Base-by-base conservation (phyloP, 2,888 invertebrate genomes). In the Nebria brevicollis region DNA sequence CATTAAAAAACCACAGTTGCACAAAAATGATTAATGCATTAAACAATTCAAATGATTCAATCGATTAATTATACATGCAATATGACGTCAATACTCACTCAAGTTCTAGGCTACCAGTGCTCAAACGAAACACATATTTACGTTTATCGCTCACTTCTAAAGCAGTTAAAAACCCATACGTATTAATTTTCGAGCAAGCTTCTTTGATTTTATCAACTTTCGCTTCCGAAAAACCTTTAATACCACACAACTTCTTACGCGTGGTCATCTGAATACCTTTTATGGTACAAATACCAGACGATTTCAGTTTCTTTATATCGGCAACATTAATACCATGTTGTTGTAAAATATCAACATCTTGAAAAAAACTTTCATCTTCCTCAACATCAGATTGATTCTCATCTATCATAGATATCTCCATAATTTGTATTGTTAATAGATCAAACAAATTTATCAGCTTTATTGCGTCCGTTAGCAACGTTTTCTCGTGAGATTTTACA, bases 181-280 rank as follows among this genome's bases (percentile, higher is more conserved):
- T 90, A 78, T 88, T 87, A 25, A 95, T 87, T 89, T 95, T 95
- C 83, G 91, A 90, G 84, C 94, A 93, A 66, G 93, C 94, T 89
- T 95, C 95, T 89, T 95, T 95, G 82, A 95, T 95, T 91, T 94
- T 94, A 81, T 94, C 94, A 74, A 95, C 94, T 90, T 95, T 95
- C 4, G 92, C 93, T 85, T 95, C 94, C 25, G 94, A 94, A 86
- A 95, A 93, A 5, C 95, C 95, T 90, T 95, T 94, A 77, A 95
- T 93, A 84, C 91, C 91, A 85, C 92, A 91, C 77, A 96, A 87
- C 86, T 93, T 94, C 86, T 94, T 95, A 86, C 92, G 92, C 11
- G 95, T 95, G 1, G 92, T 93, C 96, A 96, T 96, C 87, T 95
- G 94, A 79, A 95, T 90, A 0, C 95, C 96, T 90, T 94, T 95